phyloP scores from a whole-genome alignment of 1,140 invertebrate genomes.

The Pogonognathellus flavescens region DNA sequence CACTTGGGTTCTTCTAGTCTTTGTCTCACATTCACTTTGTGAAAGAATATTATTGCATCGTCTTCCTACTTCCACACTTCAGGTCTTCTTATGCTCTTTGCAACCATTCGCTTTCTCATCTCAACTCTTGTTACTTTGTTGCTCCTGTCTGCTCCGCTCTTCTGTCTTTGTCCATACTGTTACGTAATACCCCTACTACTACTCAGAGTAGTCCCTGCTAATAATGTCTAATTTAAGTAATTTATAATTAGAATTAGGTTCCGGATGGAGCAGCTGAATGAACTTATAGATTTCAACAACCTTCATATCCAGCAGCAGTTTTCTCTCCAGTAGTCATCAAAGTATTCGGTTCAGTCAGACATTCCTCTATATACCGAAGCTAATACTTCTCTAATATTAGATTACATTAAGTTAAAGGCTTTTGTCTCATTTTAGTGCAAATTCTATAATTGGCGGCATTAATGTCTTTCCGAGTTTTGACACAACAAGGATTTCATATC shows the following conservation, averaged over 20 bases:
- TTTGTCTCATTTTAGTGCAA: no score
- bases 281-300: not conserved
- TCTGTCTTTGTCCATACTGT: not conserved
- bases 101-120: no score
- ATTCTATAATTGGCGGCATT: no score
- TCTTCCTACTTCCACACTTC: not conserved
- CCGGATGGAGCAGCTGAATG: not conserved
- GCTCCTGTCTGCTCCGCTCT: not conserved
- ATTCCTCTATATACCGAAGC: not conserved
- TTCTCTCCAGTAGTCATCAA: not conserved
- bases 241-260: conserved; percentile 29
- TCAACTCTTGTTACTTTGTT: not conserved
- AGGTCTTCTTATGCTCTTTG: not conserved
- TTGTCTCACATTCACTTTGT: conserved; percentile 2
- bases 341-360: not conserved
- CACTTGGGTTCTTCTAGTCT: conserved; percentile 2
- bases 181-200: not conserved
- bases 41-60: not conserved
- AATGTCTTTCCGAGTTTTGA: no score
- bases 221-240: not conserved
- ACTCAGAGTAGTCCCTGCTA: not conserved
- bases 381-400: not conserved
- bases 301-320: not conserved
- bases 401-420: no score
- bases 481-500: no score